Evolutionary conservation across 1,140 invertebrate genomes (phyloP).

Genomic region (Cyphomyrmex costatus): DNA sequence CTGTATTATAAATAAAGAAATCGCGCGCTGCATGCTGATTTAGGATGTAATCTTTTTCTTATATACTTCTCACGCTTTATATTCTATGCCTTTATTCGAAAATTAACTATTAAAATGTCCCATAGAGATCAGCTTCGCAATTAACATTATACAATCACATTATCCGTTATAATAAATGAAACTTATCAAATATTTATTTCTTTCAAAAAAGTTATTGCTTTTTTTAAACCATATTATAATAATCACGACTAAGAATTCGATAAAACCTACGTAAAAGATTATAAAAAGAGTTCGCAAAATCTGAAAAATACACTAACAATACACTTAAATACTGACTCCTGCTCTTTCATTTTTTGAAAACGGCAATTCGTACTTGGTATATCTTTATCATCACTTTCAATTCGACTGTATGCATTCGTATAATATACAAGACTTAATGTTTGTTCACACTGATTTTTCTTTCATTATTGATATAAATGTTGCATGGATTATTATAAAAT

Average conservation of each 20-base stretch:
- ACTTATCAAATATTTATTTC: background rate
- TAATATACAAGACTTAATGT: background rate
- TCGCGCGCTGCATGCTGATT: conserved; percentile 20
- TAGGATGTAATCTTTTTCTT: conserved; percentile 64
- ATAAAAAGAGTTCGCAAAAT: background rate
- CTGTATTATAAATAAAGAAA: conserved; percentile 66
- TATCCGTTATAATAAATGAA: conserved; percentile 14
- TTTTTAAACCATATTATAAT: background rate
- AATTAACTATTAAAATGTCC: background rate
- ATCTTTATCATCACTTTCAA: conserved; percentile 4
- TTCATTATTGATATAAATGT: background rate
- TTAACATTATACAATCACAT: background rate
- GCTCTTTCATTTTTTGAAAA: background rate
- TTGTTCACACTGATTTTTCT: background rate
- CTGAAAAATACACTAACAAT: background rate
- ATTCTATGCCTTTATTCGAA: conserved; percentile 22
- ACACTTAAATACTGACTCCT: background rate
- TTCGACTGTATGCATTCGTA: background rate
- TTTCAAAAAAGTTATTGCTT: background rate
- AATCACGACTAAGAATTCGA: background rate
- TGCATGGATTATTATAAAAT: background rate
- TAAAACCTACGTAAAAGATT: background rate
- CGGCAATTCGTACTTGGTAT: background rate
- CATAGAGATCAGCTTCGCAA: background rate
- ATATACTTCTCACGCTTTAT: conserved; percentile 41